Evolutionary conservation across 2,888 invertebrate genomes (phyloP).

Genomic region (Xestia sexstrigata): DNA sequence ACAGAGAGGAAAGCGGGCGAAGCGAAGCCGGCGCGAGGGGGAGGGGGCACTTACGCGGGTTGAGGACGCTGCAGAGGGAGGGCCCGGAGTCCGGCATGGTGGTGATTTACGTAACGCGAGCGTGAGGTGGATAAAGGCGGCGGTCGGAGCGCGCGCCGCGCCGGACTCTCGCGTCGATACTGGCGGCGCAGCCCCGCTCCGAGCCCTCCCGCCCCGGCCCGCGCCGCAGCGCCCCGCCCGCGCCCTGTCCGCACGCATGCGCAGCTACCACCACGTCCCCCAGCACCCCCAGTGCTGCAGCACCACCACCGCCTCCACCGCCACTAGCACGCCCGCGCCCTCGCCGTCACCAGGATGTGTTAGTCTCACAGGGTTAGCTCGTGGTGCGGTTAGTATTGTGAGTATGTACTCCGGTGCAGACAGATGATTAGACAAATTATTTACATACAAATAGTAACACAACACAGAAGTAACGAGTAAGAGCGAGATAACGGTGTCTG

Average conservation of each 20-base stretch:
- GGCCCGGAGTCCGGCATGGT: conserved; percentile 87
- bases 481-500: conserved; percentile 52
- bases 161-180: conserved; percentile 91
- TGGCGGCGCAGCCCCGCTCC: conserved; percentile 83
- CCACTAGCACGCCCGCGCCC: conserved; percentile 42
- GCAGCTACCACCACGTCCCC: conserved; percentile 43
- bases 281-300: conserved; percentile 59
- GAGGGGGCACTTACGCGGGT: conserved; percentile 86
- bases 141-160: conserved; percentile 88
- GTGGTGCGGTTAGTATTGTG: conserved; percentile 55
- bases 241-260: conserved; percentile 64
- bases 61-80: conserved; percentile 88
- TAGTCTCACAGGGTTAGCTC: conserved; percentile 45
- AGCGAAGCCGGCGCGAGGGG: conserved; percentile 75
- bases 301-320: conserved; percentile 50
- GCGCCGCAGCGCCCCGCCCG: conserved; percentile 64
- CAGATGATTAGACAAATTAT: conserved; percentile 37
- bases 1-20: conserved; percentile 80
- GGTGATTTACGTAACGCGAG: conserved; percentile 88
- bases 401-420: conserved; percentile 23
- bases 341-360: conserved; percentile 49
- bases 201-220: conserved; percentile 70
- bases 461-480: conserved; percentile 37
- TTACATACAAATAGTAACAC: conserved; percentile 42
- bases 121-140: conserved; percentile 77